phyloP scores from a whole-genome alignment of 2,888 invertebrate genomes.

The Meloe dianella region DNA sequence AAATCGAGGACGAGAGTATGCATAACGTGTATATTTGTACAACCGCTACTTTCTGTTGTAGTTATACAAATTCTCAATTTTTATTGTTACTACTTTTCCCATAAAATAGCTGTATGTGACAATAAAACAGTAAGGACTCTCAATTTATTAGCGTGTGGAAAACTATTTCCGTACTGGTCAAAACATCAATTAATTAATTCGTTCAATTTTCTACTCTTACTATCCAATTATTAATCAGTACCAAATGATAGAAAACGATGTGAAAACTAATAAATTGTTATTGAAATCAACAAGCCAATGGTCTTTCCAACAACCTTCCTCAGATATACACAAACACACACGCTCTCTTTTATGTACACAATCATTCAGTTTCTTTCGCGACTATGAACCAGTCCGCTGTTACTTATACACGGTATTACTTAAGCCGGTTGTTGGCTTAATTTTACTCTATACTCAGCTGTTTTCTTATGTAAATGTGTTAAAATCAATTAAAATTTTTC shows the following conservation, averaged over 20 bases:
- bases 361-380: slow-evolving; percentile 43
- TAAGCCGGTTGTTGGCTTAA: slow-evolving; percentile 27
- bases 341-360: not conserved
- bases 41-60: too few relatives aligned
- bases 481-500: too few relatives aligned
- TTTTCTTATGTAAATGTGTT: slow-evolving; percentile 4
- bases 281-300: not conserved
- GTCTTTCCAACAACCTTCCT: slow-evolving; percentile 2
- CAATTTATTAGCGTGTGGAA: too few relatives aligned
- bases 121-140: too few relatives aligned
- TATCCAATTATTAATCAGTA: too few relatives aligned
- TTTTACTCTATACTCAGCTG: slow-evolving; percentile 25
- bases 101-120: too few relatives aligned
- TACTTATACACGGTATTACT: slow-evolving; percentile 23
- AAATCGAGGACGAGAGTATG: too few relatives aligned
- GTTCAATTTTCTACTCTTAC: not conserved
- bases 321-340: not conserved
- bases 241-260: not conserved
- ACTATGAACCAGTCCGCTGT: slow-evolving; percentile 35
- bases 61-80: too few relatives aligned
- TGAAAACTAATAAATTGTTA: not conserved
- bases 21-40: too few relatives aligned
- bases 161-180: too few relatives aligned
- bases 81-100: too few relatives aligned
- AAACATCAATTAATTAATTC: too few relatives aligned